A percentile compares a stretch with the other conserved stretches of the same genome.
phyloP scores from a whole-genome alignment of 1,140 invertebrate genomes.

The Agrypnia vestita region DNA sequence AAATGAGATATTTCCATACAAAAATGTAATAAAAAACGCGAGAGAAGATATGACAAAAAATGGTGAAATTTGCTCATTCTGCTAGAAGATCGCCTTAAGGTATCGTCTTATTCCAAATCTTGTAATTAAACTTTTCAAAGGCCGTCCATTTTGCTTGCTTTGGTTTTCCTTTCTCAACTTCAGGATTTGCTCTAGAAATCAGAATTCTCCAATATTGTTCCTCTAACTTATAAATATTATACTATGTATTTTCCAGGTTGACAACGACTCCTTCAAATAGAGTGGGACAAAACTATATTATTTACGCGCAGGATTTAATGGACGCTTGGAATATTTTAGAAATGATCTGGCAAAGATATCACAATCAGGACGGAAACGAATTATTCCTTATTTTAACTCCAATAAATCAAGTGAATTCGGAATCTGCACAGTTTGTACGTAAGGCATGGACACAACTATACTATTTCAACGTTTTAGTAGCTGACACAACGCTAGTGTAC shows the following conservation, averaged over 20 bases:
- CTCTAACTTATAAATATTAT: too few species aligned
- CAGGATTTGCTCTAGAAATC: too few species aligned
- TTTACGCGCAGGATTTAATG: constrained; percentile 3
- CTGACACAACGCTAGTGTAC: not conserved
- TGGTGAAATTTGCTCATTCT: too few species aligned
- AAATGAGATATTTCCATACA: too few species aligned
- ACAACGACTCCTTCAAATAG: not conserved
- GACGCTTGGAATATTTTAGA: constrained; percentile 28
- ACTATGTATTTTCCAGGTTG: not conserved
- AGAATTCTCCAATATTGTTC: too few species aligned
- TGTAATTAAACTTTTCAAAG: too few species aligned
- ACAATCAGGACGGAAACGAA: not conserved
- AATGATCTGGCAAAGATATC: not conserved
- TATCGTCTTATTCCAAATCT: too few species aligned
- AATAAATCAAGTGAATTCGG: not conserved
- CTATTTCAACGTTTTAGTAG: constrained; percentile 10
- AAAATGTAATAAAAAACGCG: too few species aligned
- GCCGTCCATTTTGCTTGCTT: too few species aligned
- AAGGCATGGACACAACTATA: constrained; percentile 7
- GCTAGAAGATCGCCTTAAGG: too few species aligned
- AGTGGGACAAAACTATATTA: not conserved
- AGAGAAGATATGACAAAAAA: too few species aligned
- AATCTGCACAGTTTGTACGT: not conserved
- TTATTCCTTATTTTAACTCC: not conserved
- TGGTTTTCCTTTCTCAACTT: too few species aligned